phyloP scores from a whole-genome alignment of 2,888 invertebrate genomes.

The Hypomecis punctinalis region DNA sequence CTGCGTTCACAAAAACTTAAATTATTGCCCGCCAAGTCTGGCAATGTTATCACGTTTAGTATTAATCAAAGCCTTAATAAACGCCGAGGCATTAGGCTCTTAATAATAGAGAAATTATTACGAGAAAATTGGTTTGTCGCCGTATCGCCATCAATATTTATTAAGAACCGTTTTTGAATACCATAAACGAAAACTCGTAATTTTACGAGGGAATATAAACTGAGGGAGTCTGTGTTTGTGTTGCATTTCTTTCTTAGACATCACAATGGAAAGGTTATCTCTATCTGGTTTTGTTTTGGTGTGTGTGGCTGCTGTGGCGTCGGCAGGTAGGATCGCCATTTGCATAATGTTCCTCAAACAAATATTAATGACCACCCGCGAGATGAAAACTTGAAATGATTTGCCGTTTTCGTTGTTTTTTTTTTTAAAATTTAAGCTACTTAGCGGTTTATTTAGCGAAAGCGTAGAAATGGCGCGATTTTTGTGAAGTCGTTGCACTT shows the following conservation, averaged over 20 bases:
- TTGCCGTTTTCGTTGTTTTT: not conserved
- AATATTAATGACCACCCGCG: conserved; percentile 21
- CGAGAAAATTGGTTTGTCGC: conserved; percentile 58
- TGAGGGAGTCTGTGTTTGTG: conserved; percentile 52
- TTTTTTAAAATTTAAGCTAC: no score
- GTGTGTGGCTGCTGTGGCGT: conserved; percentile 40
- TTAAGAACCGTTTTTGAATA: conserved; percentile 66
- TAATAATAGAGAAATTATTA: conserved; percentile 65
- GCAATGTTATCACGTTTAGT: conserved; percentile 31
- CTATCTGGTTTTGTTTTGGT: conserved; percentile 45
- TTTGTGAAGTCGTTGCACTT: conserved; percentile 11
- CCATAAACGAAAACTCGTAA: conserved; percentile 63
- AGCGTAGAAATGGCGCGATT: not conserved
- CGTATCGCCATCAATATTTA: conserved; percentile 56
- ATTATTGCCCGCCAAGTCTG: conserved; percentile 33
- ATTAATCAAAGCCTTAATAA: conserved; percentile 45
- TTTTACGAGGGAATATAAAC: conserved; percentile 67
- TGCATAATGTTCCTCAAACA: conserved; percentile 9
- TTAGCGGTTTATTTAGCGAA: conserved; percentile 15
- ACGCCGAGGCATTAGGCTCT: conserved; percentile 45
- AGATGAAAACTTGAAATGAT: conserved; percentile 21
- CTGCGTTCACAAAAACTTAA: conserved; percentile 32
- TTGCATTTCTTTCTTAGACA: conserved; percentile 63
- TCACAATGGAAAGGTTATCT: conserved; percentile 60
- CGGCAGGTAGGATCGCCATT: conserved; percentile 56